Percentiles rank a stretch among this genome's conserved stretches.
These are phyloP conservation scores for Coracias cyanogaster DNA, from an alignment of 2,797 vertebrate species.

Conservation along the genomic window DNA sequence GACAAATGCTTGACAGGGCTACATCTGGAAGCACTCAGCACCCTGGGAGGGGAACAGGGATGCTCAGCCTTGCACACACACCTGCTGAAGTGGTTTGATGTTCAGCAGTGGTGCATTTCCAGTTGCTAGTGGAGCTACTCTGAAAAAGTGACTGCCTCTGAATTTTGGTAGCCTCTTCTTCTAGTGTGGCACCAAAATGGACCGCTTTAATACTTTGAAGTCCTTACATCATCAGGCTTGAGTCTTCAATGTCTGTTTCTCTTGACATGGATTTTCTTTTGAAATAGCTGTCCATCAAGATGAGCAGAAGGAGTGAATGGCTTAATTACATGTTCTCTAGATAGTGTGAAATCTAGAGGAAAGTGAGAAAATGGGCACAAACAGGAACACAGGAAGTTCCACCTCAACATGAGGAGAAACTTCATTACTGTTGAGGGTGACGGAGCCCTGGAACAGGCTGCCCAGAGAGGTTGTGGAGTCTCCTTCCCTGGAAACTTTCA, in stretches of 20 bases:
- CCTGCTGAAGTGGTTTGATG: background rate
- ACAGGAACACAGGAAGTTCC: too few species aligned
- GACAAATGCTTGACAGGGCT: background rate
- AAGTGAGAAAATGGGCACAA: background rate
- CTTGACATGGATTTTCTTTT: background rate
- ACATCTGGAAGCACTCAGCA: background rate
- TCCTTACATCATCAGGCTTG: background rate
- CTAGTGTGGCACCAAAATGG: background rate
- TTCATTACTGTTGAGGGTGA: too few species aligned
- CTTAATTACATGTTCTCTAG: background rate
- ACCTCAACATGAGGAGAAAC: too few species aligned
- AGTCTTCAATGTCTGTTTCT: background rate
- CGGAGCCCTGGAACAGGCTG: too few species aligned
- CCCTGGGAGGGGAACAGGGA: accelerated
- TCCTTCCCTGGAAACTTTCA: too few species aligned
- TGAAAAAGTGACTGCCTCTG: background rate
- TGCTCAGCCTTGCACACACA: accelerated
- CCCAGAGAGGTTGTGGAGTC: too few species aligned
- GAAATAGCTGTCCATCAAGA: background rate
- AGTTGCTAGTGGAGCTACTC: background rate
- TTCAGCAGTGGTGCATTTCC: background rate
- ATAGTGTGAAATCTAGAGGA: background rate
- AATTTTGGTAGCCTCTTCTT: background rate
- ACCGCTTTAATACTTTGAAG: background rate
- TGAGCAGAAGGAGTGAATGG: background rate